Evolutionary conservation across 1,140 invertebrate species (phyloP).

Genomic region (Telenomus remus): DNA sequence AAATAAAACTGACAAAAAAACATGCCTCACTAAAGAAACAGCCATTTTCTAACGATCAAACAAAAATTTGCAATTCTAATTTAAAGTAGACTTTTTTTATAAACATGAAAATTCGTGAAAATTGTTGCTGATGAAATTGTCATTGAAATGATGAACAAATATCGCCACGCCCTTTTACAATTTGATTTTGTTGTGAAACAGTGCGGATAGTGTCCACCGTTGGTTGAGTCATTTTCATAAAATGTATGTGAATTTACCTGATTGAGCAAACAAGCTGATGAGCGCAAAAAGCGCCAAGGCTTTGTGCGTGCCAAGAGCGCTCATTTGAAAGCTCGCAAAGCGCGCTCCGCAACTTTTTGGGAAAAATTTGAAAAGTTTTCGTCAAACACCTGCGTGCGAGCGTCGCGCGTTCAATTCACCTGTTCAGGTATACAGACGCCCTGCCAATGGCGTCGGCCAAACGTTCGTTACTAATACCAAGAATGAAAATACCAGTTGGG

Average conservation of each 20-base stretch:
- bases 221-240: background rate
- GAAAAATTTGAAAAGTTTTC: conserved; percentile 18
- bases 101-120: no score
- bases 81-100: no score
- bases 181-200: conserved; percentile 16
- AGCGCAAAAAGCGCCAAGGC: conserved; percentile 43
- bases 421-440: conserved; percentile 43
- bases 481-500: conserved; percentile 30
- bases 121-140: background rate
- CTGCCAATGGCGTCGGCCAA: conserved; percentile 44
- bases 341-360: conserved; percentile 11
- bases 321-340: conserved; percentile 39
- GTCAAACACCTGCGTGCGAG: conserved; percentile 28
- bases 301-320: conserved; percentile 18
- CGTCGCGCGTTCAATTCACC: conserved; percentile 38
- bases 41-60: no score
- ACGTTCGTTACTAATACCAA: conserved; percentile 46
- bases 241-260: conserved; percentile 44
- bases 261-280: conserved; percentile 39
- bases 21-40: no score
- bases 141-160: background rate
- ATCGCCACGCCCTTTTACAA: conserved; percentile 38
- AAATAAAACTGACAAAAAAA: no score
- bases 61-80: no score
- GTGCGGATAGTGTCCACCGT: background rate